These are phyloP conservation scores for Phenganax stokvisi DNA, from an alignment of 92 coral and sea anemone species.

Conservation along the genomic window DNA sequence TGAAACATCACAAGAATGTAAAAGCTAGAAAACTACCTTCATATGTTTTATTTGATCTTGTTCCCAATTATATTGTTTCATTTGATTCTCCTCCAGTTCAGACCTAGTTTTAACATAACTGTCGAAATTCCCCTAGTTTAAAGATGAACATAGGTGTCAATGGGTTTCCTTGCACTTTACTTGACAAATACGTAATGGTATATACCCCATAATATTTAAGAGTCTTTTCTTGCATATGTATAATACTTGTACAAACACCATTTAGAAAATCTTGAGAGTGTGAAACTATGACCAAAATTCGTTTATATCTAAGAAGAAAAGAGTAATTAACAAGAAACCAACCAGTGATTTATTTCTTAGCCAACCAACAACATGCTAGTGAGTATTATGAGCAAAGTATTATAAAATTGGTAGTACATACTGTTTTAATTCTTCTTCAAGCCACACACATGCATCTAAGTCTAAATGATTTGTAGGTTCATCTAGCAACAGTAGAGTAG, in stretches of 20 bases:
- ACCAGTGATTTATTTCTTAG: neutral
- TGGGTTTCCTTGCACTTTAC: neutral
- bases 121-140: conserved; percentile 79
- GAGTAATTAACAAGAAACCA: neutral
- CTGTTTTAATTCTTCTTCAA: conserved; percentile 89
- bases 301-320: conserved; percentile 64
- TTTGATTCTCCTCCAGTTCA: conserved; percentile 92
- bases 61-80: conserved; percentile 90
- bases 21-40: conserved; percentile 54
- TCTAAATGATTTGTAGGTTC: conserved; percentile 98
- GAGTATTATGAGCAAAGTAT: too few species aligned
- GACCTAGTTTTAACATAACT: conserved; percentile 76
- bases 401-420: conserved; percentile 17
- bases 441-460: conserved; percentile 98
- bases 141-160: neutral
- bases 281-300: conserved; percentile 81
- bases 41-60: conserved; percentile 95
- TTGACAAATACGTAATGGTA: neutral
- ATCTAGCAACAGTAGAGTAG: conserved; percentile 79
- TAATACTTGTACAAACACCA: conserved; percentile 96
- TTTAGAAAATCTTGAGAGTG: conserved; percentile 97
- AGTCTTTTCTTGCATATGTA: conserved; percentile 66
- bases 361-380: neutral
- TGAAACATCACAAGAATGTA: neutral
- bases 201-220: conserved; percentile 92